Evolutionary conservation across 1,140 invertebrate genomes (phyloP), one percentile per base, ranked within the genome.

Genomic region (Rhysida immarginata): DNA sequence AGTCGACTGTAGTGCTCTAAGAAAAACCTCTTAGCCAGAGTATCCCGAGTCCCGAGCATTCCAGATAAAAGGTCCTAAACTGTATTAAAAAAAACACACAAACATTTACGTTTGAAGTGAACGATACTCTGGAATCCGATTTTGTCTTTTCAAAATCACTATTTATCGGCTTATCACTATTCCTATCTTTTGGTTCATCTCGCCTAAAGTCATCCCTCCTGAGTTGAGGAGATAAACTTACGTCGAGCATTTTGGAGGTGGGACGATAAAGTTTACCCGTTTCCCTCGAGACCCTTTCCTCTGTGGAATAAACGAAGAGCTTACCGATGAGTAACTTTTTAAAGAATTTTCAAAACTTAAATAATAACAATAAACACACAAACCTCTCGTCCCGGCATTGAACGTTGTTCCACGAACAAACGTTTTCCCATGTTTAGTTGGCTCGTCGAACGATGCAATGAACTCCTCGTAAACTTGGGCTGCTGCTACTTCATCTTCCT

Each of bases 391-490:
- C 13, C 88, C 91, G 56, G 91, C 87, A 82, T 96, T 91, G 65
- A 96, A 96, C 1, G 88, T 90, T 46, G 90, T 91, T 48, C 92
- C 94, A 71, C 96, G 95, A 0, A 98, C 86, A 90, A 94, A 98
- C 54, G 94, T 82, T 75, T 96, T 96, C 23, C 80, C 84, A 25
- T 64, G 64, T 65, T 85, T 85, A 1, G 85, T 82, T 5, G 81
- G 78, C 59, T 96, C 88, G 78, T 95, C 88, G 75, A 98, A 98
- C 14, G 91, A 93, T 55, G 91, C 90, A 21, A 96, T 87, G 80
- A 96, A 97, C 71, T 96, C 92, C 77, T 96, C 84, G 73, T 94
- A 96, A 2, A 86, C 91, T 26, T 16, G 53, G 54, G 27, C 55
- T 55, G 61, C 62, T 5, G 60, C 61, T 48, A 55, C 60, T 23